A percentile compares a stretch with the other conserved stretches of the same genome.
Evolutionary conservation across 2,797 vertebrate genomes (phyloP).

Genomic region (Enteromius trimaculatus): DNA sequence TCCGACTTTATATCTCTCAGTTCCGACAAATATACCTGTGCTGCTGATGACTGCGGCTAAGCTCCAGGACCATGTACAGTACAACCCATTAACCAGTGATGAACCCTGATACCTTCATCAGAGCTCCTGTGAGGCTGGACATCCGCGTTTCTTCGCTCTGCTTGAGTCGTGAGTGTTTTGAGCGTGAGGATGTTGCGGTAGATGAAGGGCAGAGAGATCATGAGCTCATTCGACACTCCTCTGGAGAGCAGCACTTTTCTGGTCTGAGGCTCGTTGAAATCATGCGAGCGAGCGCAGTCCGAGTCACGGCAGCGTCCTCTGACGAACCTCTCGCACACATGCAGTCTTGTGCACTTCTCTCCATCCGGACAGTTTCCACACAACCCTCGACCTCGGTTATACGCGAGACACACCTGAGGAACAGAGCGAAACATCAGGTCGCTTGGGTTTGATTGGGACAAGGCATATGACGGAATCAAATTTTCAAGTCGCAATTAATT

Average conservation of each 20-base stretch:
- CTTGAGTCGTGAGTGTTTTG: slow-evolving; percentile 10
- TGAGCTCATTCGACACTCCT: slow-evolving; percentile 47
- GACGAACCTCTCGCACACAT: slow-evolving; percentile 59
- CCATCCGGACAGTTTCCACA: slow-evolving; percentile 56
- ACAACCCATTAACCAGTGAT: neutral
- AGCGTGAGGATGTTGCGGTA: slow-evolving; percentile 60
- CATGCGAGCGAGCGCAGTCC: slow-evolving; percentile 56
- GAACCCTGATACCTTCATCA: neutral
- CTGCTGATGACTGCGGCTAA: no score
- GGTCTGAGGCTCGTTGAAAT: slow-evolving; percentile 55
- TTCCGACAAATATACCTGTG: no score
- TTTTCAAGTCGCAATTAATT: no score
- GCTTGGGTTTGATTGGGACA: neutral
- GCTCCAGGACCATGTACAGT: no score
- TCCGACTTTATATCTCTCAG: no score
- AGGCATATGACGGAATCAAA: no score
- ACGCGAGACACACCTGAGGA: slow-evolving; percentile 52
- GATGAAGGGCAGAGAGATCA: slow-evolving; percentile 41
- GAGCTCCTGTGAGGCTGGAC: neutral
- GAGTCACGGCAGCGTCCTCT: slow-evolving; percentile 44
- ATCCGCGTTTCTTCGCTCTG: neutral
- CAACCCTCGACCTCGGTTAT: slow-evolving; percentile 54
- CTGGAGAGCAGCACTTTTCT: slow-evolving; percentile 22
- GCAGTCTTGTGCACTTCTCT: slow-evolving; percentile 54
- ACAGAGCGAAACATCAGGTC: neutral